Evolutionary conservation across 2,888 invertebrate species (phyloP).

Genomic region (Tubulanus polymorphus): DNA sequence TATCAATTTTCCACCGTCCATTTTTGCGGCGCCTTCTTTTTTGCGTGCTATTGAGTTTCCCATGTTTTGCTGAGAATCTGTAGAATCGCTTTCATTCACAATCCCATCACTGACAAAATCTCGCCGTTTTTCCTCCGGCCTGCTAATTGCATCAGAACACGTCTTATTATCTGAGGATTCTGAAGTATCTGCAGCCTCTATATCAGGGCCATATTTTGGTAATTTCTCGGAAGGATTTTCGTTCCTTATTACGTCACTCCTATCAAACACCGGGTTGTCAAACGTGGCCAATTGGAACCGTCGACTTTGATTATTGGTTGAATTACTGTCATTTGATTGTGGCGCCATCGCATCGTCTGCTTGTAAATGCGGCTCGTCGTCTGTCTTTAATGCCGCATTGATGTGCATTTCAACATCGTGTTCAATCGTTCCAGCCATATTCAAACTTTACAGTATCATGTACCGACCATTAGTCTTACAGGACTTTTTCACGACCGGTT

Average conservation of each 20-base stretch:
- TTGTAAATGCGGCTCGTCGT: too few relatives aligned
- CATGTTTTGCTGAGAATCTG: too few relatives aligned
- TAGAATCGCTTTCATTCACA: not conserved
- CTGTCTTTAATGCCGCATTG: too few relatives aligned
- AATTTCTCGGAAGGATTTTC: conserved; percentile 1
- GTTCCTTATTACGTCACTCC: not conserved
- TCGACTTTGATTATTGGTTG: not conserved
- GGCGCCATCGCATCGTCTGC: too few relatives aligned
- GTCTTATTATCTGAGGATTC: not conserved
- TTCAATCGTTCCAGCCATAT: too few relatives aligned
- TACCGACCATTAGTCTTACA: too few relatives aligned
- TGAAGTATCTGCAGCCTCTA: not conserved
- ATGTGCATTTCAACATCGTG: too few relatives aligned
- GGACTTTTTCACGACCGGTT: too few relatives aligned
- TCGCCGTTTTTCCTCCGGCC: not conserved
- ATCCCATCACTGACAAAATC: not conserved
- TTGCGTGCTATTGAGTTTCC: not conserved
- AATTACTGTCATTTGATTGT: too few relatives aligned
- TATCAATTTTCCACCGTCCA: too few relatives aligned
- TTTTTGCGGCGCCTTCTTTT: not conserved
- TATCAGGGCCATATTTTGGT: conserved; percentile 2
- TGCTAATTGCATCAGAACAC: not conserved
- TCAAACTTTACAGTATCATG: too few relatives aligned
- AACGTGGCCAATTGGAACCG: not conserved
- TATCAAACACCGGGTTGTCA: conserved; percentile 1